Percentiles rank a stretch among this genome's conserved stretches.
Evolutionary conservation across 1,140 invertebrate species (phyloP).

Genomic region (Sitophilus oryzae): DNA sequence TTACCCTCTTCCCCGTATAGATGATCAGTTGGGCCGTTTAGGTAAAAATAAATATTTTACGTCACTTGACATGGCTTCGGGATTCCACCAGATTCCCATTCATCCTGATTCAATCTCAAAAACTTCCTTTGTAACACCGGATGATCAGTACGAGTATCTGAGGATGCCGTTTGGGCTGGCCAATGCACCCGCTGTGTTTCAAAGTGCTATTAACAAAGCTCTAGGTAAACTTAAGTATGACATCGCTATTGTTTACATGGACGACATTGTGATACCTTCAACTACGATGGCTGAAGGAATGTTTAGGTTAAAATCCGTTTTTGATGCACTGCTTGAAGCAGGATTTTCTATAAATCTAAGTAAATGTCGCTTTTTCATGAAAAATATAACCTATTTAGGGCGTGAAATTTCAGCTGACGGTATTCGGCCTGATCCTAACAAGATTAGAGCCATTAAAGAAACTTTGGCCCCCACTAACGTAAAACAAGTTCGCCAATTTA

Average conservation of each 20-base stretch:
- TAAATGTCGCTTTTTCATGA: conserved; percentile 16
- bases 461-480: conserved; percentile 24
- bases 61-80: conserved; percentile 28
- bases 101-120: conserved; percentile 38
- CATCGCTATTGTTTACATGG: conserved; percentile 26
- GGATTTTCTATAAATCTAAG: conserved; percentile 13
- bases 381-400: conserved; percentile 12
- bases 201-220: conserved; percentile 41
- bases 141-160: conserved; percentile 44
- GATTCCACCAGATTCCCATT: conserved; percentile 32
- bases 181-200: conserved; percentile 44
- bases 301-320: conserved; percentile 20
- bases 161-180: conserved; percentile 45
- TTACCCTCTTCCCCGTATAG: conserved; percentile 43
- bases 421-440: conserved; percentile 20
- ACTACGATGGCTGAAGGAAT: conserved; percentile 24
- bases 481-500: conserved; percentile 35
- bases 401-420: neutral
- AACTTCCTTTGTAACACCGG: conserved; percentile 32
- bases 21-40: conserved; percentile 40
- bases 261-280: conserved; percentile 31
- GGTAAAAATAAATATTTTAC: conserved; percentile 28
- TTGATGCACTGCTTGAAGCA: conserved; percentile 18
- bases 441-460: conserved; percentile 24
- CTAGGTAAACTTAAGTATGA: conserved; percentile 27